These are phyloP conservation scores for Heliconius congener DNA, from an alignment of 1,140 invertebrate genomes.

Conservation along the genomic window DNA sequence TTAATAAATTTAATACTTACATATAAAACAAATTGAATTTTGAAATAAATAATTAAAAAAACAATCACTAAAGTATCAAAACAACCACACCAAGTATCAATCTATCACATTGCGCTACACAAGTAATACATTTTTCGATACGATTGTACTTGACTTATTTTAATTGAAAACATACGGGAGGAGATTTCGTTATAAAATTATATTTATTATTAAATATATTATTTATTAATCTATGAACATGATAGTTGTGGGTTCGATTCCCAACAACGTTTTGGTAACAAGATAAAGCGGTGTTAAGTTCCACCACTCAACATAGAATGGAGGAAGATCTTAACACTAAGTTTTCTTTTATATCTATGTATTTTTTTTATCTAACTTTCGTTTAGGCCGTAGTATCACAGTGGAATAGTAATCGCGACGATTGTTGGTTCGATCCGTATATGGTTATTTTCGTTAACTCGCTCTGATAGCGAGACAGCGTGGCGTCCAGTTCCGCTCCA, in stretches of 20 bases:
- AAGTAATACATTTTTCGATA: conserved; percentile 39
- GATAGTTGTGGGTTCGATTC: neutral
- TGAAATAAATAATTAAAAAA: no score
- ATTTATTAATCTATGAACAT: neutral
- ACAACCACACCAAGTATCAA: conserved; percentile 22
- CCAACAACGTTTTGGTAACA: neutral
- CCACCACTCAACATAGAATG: neutral
- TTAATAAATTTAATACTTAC: no score
- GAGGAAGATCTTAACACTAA: neutral
- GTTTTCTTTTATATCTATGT: no score
- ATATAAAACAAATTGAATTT: neutral
- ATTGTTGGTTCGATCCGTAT: no score
- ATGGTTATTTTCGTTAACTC: no score
- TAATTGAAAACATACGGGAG: conserved; percentile 29
- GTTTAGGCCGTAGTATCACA: no score
- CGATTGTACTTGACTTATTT: conserved; percentile 38
- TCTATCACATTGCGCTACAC: conserved; percentile 28
- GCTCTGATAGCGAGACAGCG: no score
- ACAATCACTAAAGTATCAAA: conserved; percentile 23
- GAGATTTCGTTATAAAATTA: neutral
- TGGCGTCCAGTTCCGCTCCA: no score
- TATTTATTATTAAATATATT: neutral
- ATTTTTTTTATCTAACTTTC: no score
- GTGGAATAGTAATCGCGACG: no score
- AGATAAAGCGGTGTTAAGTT: neutral